These are phyloP conservation scores for Helleia helle DNA, from an alignment of 2,888 invertebrate species.

Conservation along the genomic window DNA sequence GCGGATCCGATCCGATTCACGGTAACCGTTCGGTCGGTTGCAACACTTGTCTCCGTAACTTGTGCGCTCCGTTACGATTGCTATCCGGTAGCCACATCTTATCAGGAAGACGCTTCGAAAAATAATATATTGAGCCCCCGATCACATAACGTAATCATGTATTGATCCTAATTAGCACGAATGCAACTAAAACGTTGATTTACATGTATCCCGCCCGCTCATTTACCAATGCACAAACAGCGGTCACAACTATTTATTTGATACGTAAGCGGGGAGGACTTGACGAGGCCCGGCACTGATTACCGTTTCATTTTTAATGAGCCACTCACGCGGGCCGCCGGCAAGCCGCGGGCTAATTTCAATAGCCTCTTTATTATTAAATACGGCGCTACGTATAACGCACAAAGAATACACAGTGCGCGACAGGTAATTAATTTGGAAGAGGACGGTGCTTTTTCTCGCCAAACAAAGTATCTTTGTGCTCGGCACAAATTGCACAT, in stretches of 20 bases:
- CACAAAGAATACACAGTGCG: conserved; percentile 20
- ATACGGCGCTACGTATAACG: conserved; percentile 25
- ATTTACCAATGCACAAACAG: conserved; percentile 1
- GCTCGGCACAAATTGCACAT: conserved; percentile 23
- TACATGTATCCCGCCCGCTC: too few relatives aligned
- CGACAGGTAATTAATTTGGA: conserved; percentile 23
- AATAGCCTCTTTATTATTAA: conserved; percentile 52
- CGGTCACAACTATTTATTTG: conserved; percentile 19
- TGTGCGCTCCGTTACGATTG: conserved; percentile 36
- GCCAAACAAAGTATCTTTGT: conserved; percentile 19
- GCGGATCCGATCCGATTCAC: conserved; percentile 63
- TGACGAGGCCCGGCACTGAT: conserved; percentile 58
- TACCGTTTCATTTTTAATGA: conserved; percentile 69
- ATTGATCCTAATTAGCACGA: too few relatives aligned
- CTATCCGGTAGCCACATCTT: background rate
- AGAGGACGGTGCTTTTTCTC: conserved; percentile 20
- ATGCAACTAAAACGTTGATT: too few relatives aligned
- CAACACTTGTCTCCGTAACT: conserved; percentile 41
- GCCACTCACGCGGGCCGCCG: conserved; percentile 51
- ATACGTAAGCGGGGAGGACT: conserved; percentile 42
- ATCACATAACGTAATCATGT: too few relatives aligned
- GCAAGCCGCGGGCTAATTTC: conserved; percentile 59
- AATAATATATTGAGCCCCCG: too few relatives aligned
- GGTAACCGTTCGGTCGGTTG: conserved; percentile 42
- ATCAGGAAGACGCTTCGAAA: too few relatives aligned